Evolutionary conservation across 2,113 vertebrate genomes (phyloP).

Genomic region (Ageneiosus marmoratus): DNA sequence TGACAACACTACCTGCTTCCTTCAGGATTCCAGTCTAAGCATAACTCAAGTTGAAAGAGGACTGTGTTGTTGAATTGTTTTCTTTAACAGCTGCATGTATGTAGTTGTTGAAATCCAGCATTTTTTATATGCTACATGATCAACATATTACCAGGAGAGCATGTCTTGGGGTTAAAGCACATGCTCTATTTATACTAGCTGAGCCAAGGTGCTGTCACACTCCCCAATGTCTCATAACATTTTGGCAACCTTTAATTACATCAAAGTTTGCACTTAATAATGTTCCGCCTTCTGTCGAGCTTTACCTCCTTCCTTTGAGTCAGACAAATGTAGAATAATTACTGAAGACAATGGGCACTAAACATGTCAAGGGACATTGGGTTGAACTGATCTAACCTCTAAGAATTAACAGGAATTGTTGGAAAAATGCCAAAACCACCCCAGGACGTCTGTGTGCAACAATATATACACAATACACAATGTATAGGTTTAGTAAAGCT

Average conservation of each 20-base stretch:
- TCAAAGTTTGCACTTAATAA: conserved; percentile 34
- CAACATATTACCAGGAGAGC: neutral
- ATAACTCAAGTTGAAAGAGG: neutral
- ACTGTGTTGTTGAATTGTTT: neutral
- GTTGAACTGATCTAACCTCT: conserved; percentile 35
- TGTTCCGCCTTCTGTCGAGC: conserved; percentile 26
- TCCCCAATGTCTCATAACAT: conserved; percentile 30
- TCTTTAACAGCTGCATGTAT: neutral
- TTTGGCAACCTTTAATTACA: conserved; percentile 32
- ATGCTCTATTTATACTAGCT: conserved; percentile 4
- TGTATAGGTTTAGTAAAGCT: neutral
- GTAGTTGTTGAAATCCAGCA: neutral
- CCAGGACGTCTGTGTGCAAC: neutral
- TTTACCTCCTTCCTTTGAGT: conserved; percentile 45
- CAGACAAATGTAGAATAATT: conserved; percentile 36
- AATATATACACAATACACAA: conserved; percentile 1
- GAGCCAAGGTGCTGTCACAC: conserved; percentile 7
- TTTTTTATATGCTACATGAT: neutral
- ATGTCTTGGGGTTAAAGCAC: neutral
- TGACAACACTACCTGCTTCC: neutral
- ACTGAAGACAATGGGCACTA: conserved; percentile 36
- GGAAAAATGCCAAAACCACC: conserved; percentile 8
- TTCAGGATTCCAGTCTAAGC: neutral
- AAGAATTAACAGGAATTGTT: conserved; percentile 18
- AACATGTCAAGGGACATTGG: conserved; percentile 32